These are phyloP conservation scores for Brachionus paranguensis DNA, from an alignment of 1,140 invertebrate genomes.

Conservation along the genomic window DNA sequence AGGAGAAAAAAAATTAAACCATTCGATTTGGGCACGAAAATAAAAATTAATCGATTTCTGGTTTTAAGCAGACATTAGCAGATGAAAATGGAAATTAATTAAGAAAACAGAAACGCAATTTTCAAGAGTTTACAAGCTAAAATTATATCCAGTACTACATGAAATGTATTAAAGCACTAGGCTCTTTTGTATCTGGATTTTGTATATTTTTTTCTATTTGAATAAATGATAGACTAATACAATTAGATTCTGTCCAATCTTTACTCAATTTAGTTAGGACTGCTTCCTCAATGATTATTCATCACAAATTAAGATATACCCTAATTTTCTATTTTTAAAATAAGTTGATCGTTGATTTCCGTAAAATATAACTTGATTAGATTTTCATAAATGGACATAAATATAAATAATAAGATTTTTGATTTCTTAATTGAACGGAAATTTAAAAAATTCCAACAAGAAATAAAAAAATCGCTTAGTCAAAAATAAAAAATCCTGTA, in stretches of 20 bases:
- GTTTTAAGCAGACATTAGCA: not conserved
- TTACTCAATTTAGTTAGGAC: not conserved
- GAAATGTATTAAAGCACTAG: not conserved
- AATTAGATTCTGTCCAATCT: not conserved
- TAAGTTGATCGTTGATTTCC: not conserved
- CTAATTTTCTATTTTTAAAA: not conserved
- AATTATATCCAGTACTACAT: not conserved
- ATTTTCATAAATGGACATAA: not conserved
- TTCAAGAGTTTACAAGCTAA: not conserved
- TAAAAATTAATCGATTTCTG: slow-evolving; percentile 20
- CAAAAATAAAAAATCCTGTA: not conserved
- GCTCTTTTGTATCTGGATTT: not conserved
- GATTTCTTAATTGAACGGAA: not conserved
- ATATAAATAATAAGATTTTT: not conserved
- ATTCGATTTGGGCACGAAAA: not conserved
- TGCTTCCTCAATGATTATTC: not conserved
- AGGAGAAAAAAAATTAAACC: not conserved
- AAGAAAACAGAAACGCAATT: slow-evolving; percentile 8
- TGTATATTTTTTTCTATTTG: not conserved
- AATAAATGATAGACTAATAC: not conserved
- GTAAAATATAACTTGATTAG: not conserved
- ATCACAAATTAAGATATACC: not conserved
- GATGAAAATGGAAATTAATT: slow-evolving; percentile 21
- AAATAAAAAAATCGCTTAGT: not conserved
- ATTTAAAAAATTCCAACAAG: not conserved